phyloP scores from a whole-genome alignment of 2,113 vertebrate genomes.

The Petroica traversi region DNA sequence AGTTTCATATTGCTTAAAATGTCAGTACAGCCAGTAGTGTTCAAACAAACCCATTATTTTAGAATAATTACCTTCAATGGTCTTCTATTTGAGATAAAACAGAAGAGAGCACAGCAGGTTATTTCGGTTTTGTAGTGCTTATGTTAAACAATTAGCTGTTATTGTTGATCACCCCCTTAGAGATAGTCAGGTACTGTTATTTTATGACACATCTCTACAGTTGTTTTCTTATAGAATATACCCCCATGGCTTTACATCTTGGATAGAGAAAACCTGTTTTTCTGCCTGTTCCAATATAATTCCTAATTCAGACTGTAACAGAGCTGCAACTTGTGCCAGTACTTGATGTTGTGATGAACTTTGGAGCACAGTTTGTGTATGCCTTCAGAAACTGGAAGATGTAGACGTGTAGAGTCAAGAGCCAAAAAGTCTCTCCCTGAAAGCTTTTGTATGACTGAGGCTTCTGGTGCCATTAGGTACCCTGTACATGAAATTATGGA shows the following conservation, averaged over 20 bases:
- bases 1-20: neutral
- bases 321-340: neutral
- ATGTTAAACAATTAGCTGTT: neutral
- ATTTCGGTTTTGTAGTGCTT: neutral
- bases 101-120: neutral
- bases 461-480: neutral
- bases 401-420: neutral
- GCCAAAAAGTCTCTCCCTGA: conserved; percentile 7
- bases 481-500: neutral
- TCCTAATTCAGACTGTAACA: neutral
- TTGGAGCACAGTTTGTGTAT: conserved; percentile 17
- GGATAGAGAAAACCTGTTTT: neutral
- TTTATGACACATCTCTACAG: neutral
- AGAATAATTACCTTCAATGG: neutral
- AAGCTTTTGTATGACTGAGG: neutral
- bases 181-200: neutral
- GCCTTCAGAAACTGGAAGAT: conserved; percentile 28
- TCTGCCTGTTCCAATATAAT: neutral
- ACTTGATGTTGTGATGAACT: neutral
- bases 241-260: neutral
- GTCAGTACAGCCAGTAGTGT: neutral
- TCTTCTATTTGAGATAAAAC: neutral
- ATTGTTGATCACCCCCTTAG: neutral
- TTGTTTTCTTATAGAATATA: neutral
- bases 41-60: neutral